Percentiles rank a stretch among this genome's conserved stretches.
phyloP scores from a whole-genome alignment of 2,888 invertebrate species.

The Pantelozetes paolii region DNA sequence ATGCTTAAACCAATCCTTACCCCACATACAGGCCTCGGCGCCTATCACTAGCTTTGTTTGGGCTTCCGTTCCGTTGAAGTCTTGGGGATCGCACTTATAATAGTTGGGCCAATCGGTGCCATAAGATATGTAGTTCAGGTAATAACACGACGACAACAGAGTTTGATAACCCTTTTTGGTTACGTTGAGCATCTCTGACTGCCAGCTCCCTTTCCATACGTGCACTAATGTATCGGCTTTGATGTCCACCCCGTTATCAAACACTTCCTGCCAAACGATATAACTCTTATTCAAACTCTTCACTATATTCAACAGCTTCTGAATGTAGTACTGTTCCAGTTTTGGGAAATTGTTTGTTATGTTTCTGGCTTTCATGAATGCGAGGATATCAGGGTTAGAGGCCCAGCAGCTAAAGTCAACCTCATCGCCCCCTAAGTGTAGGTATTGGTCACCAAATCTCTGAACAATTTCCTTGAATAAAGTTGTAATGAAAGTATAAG shows the following conservation, averaged over 20 bases:
- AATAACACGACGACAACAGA: conserved; percentile 80
- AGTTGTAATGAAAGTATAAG: conserved; percentile 53
- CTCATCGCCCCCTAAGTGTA: conserved; percentile 93
- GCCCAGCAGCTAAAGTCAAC: conserved; percentile 78
- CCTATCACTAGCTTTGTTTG: conserved; percentile 69
- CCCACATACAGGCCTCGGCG: conserved; percentile 91
- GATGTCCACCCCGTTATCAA: conserved; percentile 63
- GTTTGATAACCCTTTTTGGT: conserved; percentile 61
- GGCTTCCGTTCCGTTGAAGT: conserved; percentile 50
- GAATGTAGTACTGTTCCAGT: conserved; percentile 67
- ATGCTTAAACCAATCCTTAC: conserved; percentile 49
- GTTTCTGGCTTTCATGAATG: conserved; percentile 60
- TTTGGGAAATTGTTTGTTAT: conserved; percentile 58
- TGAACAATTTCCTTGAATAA: conserved; percentile 54
- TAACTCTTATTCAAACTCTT: conserved; percentile 48
- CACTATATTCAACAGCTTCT: conserved; percentile 59
- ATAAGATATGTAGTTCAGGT: conserved; percentile 67
- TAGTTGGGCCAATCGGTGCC: conserved; percentile 58
- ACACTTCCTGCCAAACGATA: conserved; percentile 80
- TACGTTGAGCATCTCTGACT: conserved; percentile 56
- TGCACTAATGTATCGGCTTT: conserved; percentile 67
- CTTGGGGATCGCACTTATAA: conserved; percentile 53
- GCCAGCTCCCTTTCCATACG: conserved; percentile 64
- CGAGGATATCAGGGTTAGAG: conserved; percentile 63
- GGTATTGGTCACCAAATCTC: conserved; percentile 73